Conservation (phyloP, 1,140 invertebrate species). For the Drosophila eugracilis region DNA sequence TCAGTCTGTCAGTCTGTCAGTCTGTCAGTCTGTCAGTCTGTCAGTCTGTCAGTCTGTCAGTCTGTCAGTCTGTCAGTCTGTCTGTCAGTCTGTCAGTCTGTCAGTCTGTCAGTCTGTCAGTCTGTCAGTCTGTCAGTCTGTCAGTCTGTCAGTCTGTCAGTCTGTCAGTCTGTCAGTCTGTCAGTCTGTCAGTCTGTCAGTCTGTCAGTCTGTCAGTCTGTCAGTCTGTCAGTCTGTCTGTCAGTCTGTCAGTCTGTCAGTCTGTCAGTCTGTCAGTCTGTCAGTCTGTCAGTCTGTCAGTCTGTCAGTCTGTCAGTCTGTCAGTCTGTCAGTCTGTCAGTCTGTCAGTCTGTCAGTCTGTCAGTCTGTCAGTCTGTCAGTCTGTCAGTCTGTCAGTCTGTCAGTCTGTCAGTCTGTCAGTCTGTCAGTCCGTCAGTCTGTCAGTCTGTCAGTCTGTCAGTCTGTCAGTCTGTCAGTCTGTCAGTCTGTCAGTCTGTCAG, state of each 20-base stretch:
- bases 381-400: background rate
- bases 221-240: background rate
- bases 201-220: background rate
- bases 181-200: background rate
- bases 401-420: background rate
- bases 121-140: background rate
- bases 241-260: background rate
- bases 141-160: background rate
- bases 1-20: background rate
- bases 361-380: background rate
- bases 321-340: background rate
- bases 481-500: background rate
- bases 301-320: background rate
- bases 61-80: background rate
- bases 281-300: background rate
- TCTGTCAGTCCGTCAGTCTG: too few species aligned
- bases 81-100: background rate
- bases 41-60: background rate
- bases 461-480: background rate
- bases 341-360: background rate
- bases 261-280: background rate
- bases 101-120: background rate
- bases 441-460: background rate
- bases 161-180: background rate
- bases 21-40: background rate